These are phyloP conservation scores for Pristionchus entomophagus DNA, from an alignment of 2,888 invertebrate species.

Conservation along the genomic window DNA sequence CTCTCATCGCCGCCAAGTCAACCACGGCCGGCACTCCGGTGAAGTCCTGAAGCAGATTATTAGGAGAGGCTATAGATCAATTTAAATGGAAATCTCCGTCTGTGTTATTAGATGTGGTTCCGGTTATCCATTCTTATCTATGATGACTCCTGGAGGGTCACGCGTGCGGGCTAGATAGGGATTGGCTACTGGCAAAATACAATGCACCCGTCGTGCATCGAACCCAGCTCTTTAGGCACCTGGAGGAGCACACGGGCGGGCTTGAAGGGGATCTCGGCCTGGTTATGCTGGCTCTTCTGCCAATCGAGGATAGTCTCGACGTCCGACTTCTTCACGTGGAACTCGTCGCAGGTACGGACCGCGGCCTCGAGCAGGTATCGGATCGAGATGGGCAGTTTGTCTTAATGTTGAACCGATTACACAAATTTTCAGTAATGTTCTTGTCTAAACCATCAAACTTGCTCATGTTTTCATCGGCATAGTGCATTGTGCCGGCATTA, in stretches of 20 bases:
- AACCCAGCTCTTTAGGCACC: too few species aligned
- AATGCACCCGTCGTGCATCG: too few species aligned
- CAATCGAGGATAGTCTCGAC: constrained; percentile 91
- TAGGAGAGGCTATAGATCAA: too few species aligned
- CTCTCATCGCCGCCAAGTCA: constrained; percentile 98
- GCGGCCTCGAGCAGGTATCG: constrained; percentile 94
- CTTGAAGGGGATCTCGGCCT: constrained; percentile 93
- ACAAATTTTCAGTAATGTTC: not conserved
- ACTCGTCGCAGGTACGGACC: constrained; percentile 95
- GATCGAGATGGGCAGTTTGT: constrained; percentile 88
- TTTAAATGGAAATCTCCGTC: too few species aligned
- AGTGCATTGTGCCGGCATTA: too few species aligned
- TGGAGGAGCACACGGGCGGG: constrained; percentile 95
- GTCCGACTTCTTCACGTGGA: constrained; percentile 88
- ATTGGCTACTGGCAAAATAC: not conserved
- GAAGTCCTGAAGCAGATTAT: constrained; percentile 54
- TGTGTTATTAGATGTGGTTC: too few species aligned
- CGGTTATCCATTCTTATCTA: too few species aligned
- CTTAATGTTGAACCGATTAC: constrained; percentile 73
- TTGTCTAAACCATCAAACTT: too few species aligned
- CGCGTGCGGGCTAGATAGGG: too few species aligned
- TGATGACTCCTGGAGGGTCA: too few species aligned
- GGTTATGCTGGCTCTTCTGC: constrained; percentile 84
- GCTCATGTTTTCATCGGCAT: too few species aligned
- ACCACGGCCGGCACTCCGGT: constrained; percentile 99